These are phyloP conservation scores for Hylaeus volcanicus DNA, from an alignment of 1,140 invertebrate species.

Conservation along the genomic window DNA sequence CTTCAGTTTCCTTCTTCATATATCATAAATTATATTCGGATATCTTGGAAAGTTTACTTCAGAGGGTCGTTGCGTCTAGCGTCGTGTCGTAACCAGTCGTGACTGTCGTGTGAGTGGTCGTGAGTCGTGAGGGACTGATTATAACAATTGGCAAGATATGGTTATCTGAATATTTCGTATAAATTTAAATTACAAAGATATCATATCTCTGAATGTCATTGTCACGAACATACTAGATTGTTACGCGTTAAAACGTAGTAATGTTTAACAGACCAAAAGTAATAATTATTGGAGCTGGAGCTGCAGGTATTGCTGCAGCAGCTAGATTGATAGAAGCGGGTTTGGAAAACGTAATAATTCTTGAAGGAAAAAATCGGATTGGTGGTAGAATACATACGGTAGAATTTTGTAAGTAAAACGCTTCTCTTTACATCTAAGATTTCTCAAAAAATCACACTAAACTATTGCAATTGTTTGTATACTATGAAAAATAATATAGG, in stretches of 20 bases:
- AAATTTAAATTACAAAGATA: background rate
- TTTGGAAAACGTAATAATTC: conserved; percentile 79
- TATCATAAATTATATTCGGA: no score
- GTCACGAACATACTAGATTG: background rate
- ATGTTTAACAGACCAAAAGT: conserved; percentile 69
- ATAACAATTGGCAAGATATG: background rate
- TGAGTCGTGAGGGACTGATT: no score
- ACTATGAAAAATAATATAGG: background rate
- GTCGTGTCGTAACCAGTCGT: background rate
- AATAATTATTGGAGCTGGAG: conserved; percentile 83
- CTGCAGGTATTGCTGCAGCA: conserved; percentile 83
- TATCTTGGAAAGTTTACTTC: no score
- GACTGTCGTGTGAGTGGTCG: no score
- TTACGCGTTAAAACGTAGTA: background rate
- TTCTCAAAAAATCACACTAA: conserved; percentile 3
- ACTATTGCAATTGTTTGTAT: background rate
- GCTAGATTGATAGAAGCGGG: conserved; percentile 79
- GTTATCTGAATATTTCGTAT: background rate
- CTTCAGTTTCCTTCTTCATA: no score
- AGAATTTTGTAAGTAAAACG: conserved; percentile 74
- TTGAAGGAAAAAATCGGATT: conserved; percentile 83
- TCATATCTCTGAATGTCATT: background rate
- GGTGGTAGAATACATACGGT: conserved; percentile 82
- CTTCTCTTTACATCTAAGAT: background rate
- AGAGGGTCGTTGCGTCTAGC: background rate